A percentile compares a stretch with the other conserved stretches of the same genome.
Conservation (phyloP, 2,888 invertebrate genomes). For the Choreutis nemorana region DNA sequence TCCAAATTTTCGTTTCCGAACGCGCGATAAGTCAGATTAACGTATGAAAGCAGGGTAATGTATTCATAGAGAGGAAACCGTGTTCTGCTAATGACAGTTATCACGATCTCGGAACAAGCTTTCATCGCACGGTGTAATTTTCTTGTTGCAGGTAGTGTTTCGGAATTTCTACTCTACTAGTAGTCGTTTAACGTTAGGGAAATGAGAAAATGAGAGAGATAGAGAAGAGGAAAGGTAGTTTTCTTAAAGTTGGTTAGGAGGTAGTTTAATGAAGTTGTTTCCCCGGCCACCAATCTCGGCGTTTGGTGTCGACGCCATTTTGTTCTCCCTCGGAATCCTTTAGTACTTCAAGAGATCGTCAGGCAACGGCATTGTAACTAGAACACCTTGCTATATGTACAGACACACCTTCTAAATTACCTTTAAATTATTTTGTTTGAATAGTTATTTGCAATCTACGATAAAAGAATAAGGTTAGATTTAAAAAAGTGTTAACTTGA, state of each 20-base stretch:
- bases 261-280: conserved; percentile 35
- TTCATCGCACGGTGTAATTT: conserved; percentile 33
- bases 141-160: conserved; percentile 24
- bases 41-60: too few relatives aligned
- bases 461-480: too few relatives aligned
- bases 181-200: conserved; percentile 41
- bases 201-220: conserved; percentile 27
- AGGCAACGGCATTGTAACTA: too few relatives aligned
- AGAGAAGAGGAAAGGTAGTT: conserved; percentile 25
- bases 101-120: conserved; percentile 23
- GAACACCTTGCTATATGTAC: too few relatives aligned
- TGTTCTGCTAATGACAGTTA: conserved; percentile 35
- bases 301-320: conserved; percentile 3
- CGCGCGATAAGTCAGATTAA: conserved; percentile 19
- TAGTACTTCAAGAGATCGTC: too few relatives aligned
- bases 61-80: conserved; percentile 14
- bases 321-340: conserved; percentile 2
- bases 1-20: conserved; percentile 14
- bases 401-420: too few relatives aligned
- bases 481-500: too few relatives aligned
- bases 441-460: too few relatives aligned
- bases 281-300: conserved; percentile 26
- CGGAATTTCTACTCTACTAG: conserved; percentile 34
- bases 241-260: conserved; percentile 46
- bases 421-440: too few relatives aligned